Conservation (phyloP, 2,113 vertebrate genomes). For the Tinamus guttatus region DNA sequence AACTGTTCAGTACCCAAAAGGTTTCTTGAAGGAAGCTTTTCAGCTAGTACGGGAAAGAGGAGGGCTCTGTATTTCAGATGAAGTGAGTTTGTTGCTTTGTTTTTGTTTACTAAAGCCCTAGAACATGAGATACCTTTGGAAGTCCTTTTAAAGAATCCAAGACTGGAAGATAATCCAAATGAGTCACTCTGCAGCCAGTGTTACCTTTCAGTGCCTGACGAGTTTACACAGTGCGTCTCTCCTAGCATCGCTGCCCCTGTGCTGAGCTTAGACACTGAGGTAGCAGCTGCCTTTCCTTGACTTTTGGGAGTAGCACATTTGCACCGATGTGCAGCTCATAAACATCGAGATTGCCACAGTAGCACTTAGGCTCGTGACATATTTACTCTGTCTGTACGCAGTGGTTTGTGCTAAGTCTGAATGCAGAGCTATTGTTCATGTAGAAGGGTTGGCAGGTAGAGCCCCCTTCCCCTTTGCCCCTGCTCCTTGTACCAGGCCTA, state of each 20-base stretch:
- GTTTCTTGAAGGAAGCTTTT: slow-evolving; percentile 89
- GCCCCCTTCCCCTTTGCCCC: too few species aligned
- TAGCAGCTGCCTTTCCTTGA: background rate
- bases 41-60: slow-evolving; percentile 86
- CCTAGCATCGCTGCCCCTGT: background rate
- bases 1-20: slow-evolving; percentile 90
- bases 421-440: background rate
- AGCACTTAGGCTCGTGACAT: background rate
- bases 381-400: too few species aligned
- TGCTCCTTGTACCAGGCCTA: background rate
- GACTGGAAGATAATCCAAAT: background rate
- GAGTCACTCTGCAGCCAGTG: background rate
- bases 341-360: background rate
- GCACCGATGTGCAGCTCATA: background rate
- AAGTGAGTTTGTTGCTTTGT: slow-evolving; percentile 80
- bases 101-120: background rate
- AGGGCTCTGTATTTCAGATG: slow-evolving; percentile 91
- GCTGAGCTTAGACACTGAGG: background rate
- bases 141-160: background rate
- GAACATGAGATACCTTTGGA: background rate
- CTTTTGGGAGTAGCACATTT: background rate
- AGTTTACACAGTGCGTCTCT: background rate
- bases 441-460: too few species aligned
- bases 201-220: background rate
- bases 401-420: background rate